Percentiles rank a stretch among this genome's conserved stretches.
Conservation (phyloP, 2,797 vertebrate species). For the Tadarida brasiliensis region DNA sequence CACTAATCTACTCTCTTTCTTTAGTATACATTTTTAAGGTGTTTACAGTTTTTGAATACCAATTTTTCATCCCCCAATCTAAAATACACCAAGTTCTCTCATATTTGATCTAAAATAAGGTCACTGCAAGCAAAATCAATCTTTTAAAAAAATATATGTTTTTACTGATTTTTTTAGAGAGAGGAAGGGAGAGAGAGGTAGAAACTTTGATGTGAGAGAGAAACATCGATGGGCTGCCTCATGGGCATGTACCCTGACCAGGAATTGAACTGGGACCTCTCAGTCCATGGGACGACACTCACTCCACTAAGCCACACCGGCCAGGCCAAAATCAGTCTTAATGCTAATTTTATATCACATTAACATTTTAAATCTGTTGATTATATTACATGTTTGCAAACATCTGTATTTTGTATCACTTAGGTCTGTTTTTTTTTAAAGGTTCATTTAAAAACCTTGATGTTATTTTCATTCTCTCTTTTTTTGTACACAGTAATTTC, state of each 20-base stretch:
- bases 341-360: conserved; percentile 29
- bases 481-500: conserved; percentile 24
- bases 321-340: background rate
- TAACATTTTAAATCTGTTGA: conserved; percentile 35
- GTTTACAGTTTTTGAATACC: background rate
- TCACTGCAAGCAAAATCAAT: conserved; percentile 8
- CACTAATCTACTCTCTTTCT: background rate
- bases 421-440: conserved; percentile 3
- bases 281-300: too few relatives aligned
- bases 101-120: conserved; percentile 38
- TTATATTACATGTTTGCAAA: background rate
- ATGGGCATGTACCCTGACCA: too few relatives aligned
- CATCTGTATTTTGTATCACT: conserved; percentile 17
- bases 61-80: background rate
- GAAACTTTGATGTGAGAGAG: too few relatives aligned
- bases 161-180: too few relatives aligned
- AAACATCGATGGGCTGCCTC: too few relatives aligned
- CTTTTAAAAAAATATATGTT: background rate
- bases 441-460: conserved; percentile 21
- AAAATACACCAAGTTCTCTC: background rate
- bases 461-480: background rate
- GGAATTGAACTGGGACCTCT: too few relatives aligned
- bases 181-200: too few relatives aligned
- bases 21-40: background rate
- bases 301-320: too few relatives aligned